Evolutionary conservation across 2,888 invertebrate species (phyloP).

Genomic region (Sphecodes monilicornis): DNA sequence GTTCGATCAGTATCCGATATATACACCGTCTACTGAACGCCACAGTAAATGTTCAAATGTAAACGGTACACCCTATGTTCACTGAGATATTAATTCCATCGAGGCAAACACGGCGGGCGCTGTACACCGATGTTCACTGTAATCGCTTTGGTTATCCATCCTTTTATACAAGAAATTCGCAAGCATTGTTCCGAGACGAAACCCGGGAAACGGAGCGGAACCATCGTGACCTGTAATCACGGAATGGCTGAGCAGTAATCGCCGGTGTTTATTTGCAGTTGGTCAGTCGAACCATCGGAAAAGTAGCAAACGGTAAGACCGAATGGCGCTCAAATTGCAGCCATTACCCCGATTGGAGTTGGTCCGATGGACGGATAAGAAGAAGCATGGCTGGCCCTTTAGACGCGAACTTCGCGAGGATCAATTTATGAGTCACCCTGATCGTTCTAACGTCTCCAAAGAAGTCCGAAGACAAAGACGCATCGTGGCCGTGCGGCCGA

Average conservation of each 20-base stretch:
- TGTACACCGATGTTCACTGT: not conserved
- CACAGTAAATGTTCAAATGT: not conserved
- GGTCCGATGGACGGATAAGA: not conserved
- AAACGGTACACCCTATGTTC: not conserved
- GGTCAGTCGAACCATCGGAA: constrained; percentile 14
- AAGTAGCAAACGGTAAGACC: not conserved
- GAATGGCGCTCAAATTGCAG: constrained; percentile 32
- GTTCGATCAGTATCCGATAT: too few relatives aligned
- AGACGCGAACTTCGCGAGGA: not conserved
- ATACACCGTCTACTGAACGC: not conserved
- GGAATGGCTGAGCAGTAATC: constrained; percentile 23
- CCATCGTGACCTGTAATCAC: constrained; percentile 28
- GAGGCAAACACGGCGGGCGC: not conserved
- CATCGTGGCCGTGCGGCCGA: not conserved
- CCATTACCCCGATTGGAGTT: constrained; percentile 33
- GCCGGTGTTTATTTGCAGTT: constrained; percentile 16
- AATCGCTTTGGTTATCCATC: not conserved
- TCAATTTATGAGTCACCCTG: not conserved
- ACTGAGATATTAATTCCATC: not conserved
- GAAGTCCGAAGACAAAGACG: not conserved
- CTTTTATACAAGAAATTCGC: not conserved
- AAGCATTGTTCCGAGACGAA: not conserved
- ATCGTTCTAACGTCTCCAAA: not conserved
- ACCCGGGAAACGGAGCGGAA: not conserved
- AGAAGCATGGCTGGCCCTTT: not conserved